phyloP scores from a whole-genome alignment of 2,797 vertebrate species.

The Hydrolagus colliei region DNA sequence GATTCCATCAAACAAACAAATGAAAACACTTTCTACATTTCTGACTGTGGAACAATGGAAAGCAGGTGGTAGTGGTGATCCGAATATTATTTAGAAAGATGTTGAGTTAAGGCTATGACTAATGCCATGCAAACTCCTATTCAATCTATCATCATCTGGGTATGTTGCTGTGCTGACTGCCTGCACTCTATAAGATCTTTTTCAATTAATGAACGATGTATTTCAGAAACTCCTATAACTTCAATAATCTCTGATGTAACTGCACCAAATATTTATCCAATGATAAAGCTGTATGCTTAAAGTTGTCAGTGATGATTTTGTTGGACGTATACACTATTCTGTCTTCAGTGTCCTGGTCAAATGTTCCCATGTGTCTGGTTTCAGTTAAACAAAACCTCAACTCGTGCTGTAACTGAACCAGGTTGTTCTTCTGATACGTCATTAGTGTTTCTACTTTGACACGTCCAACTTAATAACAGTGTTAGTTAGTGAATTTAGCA shows the following conservation, averaged over 20 bases:
- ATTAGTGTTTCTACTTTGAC: not conserved
- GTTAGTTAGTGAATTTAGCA: no score
- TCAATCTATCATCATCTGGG: no score
- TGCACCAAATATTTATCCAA: not conserved
- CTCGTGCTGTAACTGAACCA: not conserved
- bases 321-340: not conserved
- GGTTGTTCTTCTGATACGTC: not conserved
- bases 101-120: not conserved
- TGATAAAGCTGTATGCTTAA: not conserved
- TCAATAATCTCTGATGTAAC: not conserved
- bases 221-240: not conserved
- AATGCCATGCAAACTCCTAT: not conserved
- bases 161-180: not conserved
- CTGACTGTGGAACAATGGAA: not conserved
- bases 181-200: not conserved
- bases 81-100: not conserved
- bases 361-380: not conserved
- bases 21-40: not conserved
- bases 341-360: not conserved
- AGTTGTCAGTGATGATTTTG: not conserved
- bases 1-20: not conserved
- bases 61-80: not conserved
- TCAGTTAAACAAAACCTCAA: not conserved
- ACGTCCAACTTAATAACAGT: not conserved
- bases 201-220: not conserved